Conservation (phyloP, 2,113 vertebrate genomes). For the Trochalopteron elliotii region DNA sequence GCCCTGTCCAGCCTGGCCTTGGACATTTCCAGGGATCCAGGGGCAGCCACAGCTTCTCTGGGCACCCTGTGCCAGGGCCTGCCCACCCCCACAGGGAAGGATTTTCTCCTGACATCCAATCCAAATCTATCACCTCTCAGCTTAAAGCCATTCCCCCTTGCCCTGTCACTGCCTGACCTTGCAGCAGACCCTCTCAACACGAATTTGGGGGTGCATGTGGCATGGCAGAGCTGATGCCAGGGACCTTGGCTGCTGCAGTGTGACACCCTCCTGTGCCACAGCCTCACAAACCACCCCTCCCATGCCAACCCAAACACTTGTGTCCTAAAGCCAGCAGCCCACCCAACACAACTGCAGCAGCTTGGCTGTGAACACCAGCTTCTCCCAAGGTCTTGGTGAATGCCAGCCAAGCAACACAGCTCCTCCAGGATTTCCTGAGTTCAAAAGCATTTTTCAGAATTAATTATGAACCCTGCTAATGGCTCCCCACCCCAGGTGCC, state of each 20-base stretch:
- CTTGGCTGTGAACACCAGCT: not conserved
- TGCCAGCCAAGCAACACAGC: not conserved
- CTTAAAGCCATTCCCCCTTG: not conserved
- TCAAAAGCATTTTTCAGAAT: not conserved
- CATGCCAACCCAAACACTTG: rapidly evolving
- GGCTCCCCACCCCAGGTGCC: rapidly evolving
- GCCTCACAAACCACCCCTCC: not conserved
- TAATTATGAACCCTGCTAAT: not conserved
- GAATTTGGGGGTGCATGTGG: rapidly evolving
- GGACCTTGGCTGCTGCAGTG: not conserved
- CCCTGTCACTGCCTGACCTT: not conserved
- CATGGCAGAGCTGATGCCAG: not conserved
- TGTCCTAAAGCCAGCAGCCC: not conserved
- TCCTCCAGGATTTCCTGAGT: not conserved
- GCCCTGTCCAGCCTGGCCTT: rapidly evolving
- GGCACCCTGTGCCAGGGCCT: rapidly evolving
- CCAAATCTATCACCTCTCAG: not conserved
- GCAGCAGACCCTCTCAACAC: not conserved
- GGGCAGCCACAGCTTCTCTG: not conserved
- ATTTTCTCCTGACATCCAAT: not conserved
- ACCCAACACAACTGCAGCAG: rapidly evolving
- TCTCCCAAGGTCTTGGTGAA: not conserved
- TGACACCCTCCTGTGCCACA: rapidly evolving
- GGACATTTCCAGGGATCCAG: not conserved
- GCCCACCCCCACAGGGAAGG: rapidly evolving